These are phyloP conservation scores for Megalopta genalis DNA, from an alignment of 1,140 invertebrate genomes.

Conservation along the genomic window DNA sequence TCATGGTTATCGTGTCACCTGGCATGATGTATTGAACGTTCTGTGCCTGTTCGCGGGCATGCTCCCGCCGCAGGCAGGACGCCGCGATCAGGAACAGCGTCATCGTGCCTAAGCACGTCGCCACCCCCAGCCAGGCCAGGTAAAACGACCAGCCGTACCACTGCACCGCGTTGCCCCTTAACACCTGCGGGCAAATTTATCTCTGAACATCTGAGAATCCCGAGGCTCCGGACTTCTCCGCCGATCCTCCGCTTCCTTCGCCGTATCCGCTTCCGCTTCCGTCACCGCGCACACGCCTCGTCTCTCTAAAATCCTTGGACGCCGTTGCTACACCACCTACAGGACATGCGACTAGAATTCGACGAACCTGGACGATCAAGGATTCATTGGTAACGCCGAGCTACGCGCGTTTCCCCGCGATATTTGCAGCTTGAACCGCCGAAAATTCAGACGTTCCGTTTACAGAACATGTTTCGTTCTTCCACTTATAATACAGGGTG, in stretches of 20 bases:
- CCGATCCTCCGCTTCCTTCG: background rate
- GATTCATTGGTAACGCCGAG: too few species aligned
- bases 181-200: slow-evolving; percentile 80
- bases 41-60: slow-evolving; percentile 84
- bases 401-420: too few species aligned
- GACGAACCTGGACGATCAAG: too few species aligned
- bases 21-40: slow-evolving; percentile 94
- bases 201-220: slow-evolving; percentile 17
- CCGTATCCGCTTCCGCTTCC: too few species aligned
- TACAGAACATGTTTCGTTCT: too few species aligned
- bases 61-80: slow-evolving; percentile 88
- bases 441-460: too few species aligned
- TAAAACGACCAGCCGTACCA: slow-evolving; percentile 93
- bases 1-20: slow-evolving; percentile 81
- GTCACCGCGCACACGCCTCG: too few species aligned
- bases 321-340: too few species aligned
- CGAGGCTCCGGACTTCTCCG: background rate
- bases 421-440: too few species aligned
- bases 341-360: too few species aligned
- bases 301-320: too few species aligned
- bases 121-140: slow-evolving; percentile 90
- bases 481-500: too few species aligned
- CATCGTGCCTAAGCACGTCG: slow-evolving; percentile 86
- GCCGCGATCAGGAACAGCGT: slow-evolving; percentile 90
- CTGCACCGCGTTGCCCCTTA: slow-evolving; percentile 85